Evolutionary conservation across 2,797 vertebrate species (phyloP).

Genomic region (Enteromius anoplus): DNA sequence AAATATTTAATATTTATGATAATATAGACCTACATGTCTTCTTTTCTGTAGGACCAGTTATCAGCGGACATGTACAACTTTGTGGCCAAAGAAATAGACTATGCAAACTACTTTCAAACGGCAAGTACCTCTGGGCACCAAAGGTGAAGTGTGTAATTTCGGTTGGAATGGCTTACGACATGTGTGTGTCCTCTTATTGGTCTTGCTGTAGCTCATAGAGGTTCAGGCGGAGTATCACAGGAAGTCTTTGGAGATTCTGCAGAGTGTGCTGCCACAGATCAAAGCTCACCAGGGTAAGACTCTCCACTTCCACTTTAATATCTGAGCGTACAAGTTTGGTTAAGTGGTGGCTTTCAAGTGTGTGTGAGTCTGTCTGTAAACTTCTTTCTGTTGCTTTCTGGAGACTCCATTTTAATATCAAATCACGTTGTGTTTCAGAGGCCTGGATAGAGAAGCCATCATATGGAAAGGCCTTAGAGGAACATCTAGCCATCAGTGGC

Average conservation of each 20-base stretch:
- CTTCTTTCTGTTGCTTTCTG: slow-evolving; percentile 33
- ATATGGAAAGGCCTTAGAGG: slow-evolving; percentile 93
- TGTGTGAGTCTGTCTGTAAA: slow-evolving; percentile 33
- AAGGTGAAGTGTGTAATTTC: background rate
- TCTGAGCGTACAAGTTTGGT: slow-evolving; percentile 29
- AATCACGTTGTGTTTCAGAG: slow-evolving; percentile 78
- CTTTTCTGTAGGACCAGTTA: slow-evolving; percentile 88
- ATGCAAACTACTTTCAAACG: slow-evolving; percentile 85
- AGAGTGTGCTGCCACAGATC: slow-evolving; percentile 91
- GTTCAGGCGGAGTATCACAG: slow-evolving; percentile 95
- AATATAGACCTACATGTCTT: slow-evolving; percentile 9
- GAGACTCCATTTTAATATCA: background rate
- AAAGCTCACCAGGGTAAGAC: slow-evolving; percentile 98
- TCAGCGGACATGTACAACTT: slow-evolving; percentile 99
- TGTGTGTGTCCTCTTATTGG: background rate
- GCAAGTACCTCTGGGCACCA: slow-evolving; percentile 31
- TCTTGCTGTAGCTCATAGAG: slow-evolving; percentile 86
- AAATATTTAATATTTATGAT: background rate
- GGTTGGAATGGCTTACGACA: background rate
- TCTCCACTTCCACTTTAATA: slow-evolving; percentile 14
- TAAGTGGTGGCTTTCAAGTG: slow-evolving; percentile 50
- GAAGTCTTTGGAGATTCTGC: slow-evolving; percentile 90
- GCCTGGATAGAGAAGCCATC: slow-evolving; percentile 98
- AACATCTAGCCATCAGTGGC: slow-evolving; percentile 91
- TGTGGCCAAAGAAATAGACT: slow-evolving; percentile 99